phyloP scores from a whole-genome alignment of 2,797 vertebrate genomes.

The Phoxinus dragarum region DNA sequence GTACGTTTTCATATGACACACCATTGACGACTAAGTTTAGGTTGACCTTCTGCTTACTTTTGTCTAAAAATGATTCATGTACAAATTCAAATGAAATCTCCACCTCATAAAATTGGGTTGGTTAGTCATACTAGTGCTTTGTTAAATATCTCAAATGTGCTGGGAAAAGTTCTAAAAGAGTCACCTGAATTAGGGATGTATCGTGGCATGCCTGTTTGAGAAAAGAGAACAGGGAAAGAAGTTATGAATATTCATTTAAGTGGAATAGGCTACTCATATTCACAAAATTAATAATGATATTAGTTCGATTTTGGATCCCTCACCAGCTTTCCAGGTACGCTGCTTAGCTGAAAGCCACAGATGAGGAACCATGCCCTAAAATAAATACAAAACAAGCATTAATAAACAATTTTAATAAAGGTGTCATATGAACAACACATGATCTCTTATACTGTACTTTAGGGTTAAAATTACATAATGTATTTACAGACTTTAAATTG shows the following conservation, averaged over 20 bases:
- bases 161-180: background rate
- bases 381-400: constrained; percentile 22
- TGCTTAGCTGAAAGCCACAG: constrained; percentile 80
- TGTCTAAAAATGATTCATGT: background rate
- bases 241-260: background rate
- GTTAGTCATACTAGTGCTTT: background rate
- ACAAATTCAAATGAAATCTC: background rate
- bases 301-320: constrained; percentile 5
- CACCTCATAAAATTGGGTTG: background rate
- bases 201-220: constrained; percentile 64
- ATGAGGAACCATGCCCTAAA: constrained; percentile 71
- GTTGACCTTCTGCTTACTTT: background rate
- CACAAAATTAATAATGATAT: background rate
- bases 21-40: background rate
- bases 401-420: background rate
- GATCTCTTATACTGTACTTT: background rate
- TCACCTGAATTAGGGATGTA: constrained; percentile 82
- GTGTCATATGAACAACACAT: background rate
- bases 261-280: background rate
- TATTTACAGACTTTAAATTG: background rate
- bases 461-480: background rate
- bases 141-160: background rate
- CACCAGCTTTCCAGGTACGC: constrained; percentile 73
- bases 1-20: background rate
- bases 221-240: background rate